A percentile compares a stretch with the other conserved stretches of the same genome.
phyloP scores from a whole-genome alignment of 2,797 vertebrate species.

The Telmatherina bonti region DNA sequence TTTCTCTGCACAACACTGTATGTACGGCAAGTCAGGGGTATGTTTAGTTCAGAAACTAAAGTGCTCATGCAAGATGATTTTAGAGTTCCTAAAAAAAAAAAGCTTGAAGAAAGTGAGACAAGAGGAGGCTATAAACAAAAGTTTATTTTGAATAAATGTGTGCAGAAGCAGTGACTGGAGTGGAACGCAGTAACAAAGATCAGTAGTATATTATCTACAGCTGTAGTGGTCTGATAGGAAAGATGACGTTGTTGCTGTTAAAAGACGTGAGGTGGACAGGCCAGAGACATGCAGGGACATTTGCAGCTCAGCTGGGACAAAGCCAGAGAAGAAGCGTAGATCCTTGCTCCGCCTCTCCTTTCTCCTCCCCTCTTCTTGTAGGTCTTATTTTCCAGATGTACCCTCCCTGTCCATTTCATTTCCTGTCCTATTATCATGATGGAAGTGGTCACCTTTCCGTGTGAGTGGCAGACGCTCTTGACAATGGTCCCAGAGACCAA shows the following conservation, averaged over 20 bases:
- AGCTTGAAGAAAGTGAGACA: not conserved
- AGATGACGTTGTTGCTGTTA: conserved; percentile 79
- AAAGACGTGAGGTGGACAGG: conserved; percentile 67
- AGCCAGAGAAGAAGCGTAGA: conserved; percentile 53
- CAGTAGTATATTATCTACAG: conserved; percentile 70
- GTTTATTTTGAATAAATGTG: not conserved
- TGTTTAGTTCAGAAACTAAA: too few species aligned
- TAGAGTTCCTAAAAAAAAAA: too few species aligned
- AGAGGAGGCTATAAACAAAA: not conserved
- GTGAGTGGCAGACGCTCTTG: conserved; percentile 69
- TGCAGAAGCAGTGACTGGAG: conserved; percentile 3
- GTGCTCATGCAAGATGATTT: too few species aligned
- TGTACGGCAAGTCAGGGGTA: too few species aligned
- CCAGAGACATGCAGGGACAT: conserved; percentile 34
- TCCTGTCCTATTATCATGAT: conserved; percentile 77
- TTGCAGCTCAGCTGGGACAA: conserved; percentile 58
- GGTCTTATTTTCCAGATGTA: conserved; percentile 9
- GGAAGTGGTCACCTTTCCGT: conserved; percentile 76
- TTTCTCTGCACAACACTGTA: too few species aligned
- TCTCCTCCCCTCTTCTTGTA: conserved; percentile 5
- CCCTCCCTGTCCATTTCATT: conserved; percentile 66
- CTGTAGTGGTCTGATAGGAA: conserved; percentile 75
- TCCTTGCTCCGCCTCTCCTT: conserved; percentile 1
- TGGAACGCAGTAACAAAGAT: conserved; percentile 50
- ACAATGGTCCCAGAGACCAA: conserved; percentile 41